Percentiles rank a stretch among this genome's conserved stretches.
Evolutionary conservation across 2,113 vertebrate species (phyloP).

Genomic region (Malurus alboscapulatus): DNA sequence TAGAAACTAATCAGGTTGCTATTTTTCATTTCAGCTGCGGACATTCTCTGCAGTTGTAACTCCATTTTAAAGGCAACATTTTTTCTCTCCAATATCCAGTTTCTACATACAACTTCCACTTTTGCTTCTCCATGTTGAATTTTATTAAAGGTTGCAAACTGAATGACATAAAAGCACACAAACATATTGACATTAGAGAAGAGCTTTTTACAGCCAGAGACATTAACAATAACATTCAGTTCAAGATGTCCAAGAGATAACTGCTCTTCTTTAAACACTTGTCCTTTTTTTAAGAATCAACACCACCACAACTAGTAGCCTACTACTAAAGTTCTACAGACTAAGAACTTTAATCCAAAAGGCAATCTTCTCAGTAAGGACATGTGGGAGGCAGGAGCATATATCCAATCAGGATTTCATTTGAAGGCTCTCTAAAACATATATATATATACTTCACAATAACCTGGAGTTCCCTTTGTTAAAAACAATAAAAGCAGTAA

Average conservation of each 20-base stretch:
- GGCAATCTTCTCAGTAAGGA: neutral
- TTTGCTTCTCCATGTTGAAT: neutral
- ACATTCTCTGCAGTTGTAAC: neutral
- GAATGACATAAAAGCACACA: neutral
- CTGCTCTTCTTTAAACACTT: neutral
- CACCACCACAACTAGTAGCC: neutral
- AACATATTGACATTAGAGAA: neutral
- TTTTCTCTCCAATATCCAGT: neutral
- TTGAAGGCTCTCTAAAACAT: neutral
- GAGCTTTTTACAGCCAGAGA: neutral
- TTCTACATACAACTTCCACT: neutral
- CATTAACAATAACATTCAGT: neutral
- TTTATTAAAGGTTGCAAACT: neutral
- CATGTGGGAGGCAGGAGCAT: neutral
- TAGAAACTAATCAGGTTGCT: neutral
- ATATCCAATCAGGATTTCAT: neutral
- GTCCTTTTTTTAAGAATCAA: neutral
- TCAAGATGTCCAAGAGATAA: neutral
- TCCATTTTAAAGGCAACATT: rapidly evolving
- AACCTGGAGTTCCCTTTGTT: neutral
- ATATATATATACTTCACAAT: neutral
- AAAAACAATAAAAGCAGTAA: neutral
- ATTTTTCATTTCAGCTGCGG: neutral
- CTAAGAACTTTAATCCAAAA: neutral
- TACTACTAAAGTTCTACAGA: neutral